Base-by-base conservation (phyloP, 2,797 vertebrate species). In the Lepus oiostolus region DNA sequence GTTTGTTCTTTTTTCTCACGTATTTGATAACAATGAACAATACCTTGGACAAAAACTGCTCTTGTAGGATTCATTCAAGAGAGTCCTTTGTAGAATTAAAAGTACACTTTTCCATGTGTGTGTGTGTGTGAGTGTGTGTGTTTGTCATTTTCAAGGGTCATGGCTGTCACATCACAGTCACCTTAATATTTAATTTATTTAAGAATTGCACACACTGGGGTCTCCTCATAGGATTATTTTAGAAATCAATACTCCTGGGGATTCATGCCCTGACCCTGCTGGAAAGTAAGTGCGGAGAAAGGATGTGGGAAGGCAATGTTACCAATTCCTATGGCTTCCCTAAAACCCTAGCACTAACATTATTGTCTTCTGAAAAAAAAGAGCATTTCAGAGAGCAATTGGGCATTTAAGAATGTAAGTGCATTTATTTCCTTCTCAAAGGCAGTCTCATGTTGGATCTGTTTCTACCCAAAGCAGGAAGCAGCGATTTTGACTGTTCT, bases 161-260 rank as follows among this genome's bases (percentile, higher is more conserved):
- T 74, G n/a, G 6, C 50, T 86, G 16, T 21, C 50, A 91, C 26
- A n/a, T 81, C 11, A 42, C 16, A 30, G 9, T n/a, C 72, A 28
- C 65, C 68, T 35, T 74, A 93, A 91, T 58, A 63, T 72, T 88
- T 91, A 35, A 42, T 75, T 70, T 82, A 54, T 13, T 71, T 22
- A 92, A 75, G 30, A 77, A 42, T 62, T 47, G 26, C 17, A 32
- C 88, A 50, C 54, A n/a, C 47, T 88, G 81, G 65, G 11, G 24
- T 70, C 75, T 74, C 85, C 32, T 87, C 19, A 58, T 71, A 26
- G 13, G 7, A 54, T 47, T 79, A 11, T 32, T 84, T 79, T 80
- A 85, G 90, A 96, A 87, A 52, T 63, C 54, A 63, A 8, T 14
- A 58, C 54, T 16, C 19, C 54, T 21, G 47, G 22, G 13, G n/a